phyloP scores from a whole-genome alignment of 1,140 invertebrate species.

The Samia ricini region DNA sequence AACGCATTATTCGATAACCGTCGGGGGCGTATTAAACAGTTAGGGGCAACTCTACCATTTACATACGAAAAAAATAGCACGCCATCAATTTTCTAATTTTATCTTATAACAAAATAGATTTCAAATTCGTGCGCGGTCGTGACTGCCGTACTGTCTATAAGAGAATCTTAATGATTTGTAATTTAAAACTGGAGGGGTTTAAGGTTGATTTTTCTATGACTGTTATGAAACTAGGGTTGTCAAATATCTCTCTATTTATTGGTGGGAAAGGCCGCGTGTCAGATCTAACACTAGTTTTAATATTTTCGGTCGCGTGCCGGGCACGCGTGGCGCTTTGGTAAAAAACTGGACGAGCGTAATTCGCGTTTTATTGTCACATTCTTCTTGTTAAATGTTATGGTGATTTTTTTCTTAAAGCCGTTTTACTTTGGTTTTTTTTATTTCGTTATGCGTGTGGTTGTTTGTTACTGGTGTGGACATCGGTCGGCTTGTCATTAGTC shows the following conservation, averaged over 20 bases:
- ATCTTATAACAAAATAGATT: constrained; percentile 1
- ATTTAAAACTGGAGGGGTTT: neutral
- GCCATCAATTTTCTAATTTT: constrained; percentile 28
- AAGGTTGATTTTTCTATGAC: constrained; percentile 21
- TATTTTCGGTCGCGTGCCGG: constrained; percentile 64
- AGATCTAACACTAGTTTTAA: constrained; percentile 76
- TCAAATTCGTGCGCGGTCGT: constrained; percentile 12
- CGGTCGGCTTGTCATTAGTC: constrained; percentile 29
- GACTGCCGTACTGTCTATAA: neutral
- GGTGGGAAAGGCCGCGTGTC: constrained; percentile 75
- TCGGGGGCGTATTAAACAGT: constrained; percentile 68
- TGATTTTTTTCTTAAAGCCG: constrained; percentile 29
- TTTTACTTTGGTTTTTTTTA: neutral
- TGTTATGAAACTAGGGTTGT: constrained; percentile 39
- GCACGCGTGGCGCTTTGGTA: constrained; percentile 67
- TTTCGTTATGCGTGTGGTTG: constrained; percentile 13
- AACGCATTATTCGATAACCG: constrained; percentile 72
- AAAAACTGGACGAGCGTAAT: constrained; percentile 70
- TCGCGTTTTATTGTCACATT: constrained; percentile 71
- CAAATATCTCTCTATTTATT: constrained; percentile 71
- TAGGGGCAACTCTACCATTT: constrained; percentile 55
- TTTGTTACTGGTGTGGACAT: constrained; percentile 13
- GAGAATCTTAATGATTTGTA: constrained; percentile 6
- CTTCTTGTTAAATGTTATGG: constrained; percentile 62
- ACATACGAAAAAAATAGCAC: neutral